These are phyloP conservation scores for Camptogramma bilineatum DNA, from an alignment of 2,888 invertebrate genomes.

Conservation along the genomic window DNA sequence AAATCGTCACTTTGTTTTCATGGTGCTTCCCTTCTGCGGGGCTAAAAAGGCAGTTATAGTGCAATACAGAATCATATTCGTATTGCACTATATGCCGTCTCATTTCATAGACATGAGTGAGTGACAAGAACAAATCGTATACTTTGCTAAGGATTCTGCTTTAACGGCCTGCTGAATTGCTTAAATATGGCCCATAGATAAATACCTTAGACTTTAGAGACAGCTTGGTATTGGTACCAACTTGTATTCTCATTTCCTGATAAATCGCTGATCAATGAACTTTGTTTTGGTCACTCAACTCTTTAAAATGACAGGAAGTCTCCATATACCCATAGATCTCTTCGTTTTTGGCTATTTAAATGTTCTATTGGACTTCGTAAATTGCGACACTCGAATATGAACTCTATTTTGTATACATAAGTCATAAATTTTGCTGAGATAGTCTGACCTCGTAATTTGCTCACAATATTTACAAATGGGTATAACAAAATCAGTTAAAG, in stretches of 20 bases:
- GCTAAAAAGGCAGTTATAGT: too few species aligned
- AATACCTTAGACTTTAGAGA: too few species aligned
- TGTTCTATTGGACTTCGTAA: not conserved
- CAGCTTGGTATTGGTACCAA: not conserved
- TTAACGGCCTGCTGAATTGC: too few species aligned
- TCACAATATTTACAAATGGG: constrained; percentile 20
- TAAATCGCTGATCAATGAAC: not conserved
- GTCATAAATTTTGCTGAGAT: not conserved
- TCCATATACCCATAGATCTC: not conserved
- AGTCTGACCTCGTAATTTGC: constrained; percentile 3
- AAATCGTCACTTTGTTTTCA: too few species aligned
- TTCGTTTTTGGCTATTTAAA: not conserved
- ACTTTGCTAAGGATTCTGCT: too few species aligned
- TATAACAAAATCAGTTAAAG: constrained; percentile 35
- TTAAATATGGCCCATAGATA: too few species aligned
- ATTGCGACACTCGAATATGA: constrained; percentile 2
- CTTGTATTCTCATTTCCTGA: not conserved
- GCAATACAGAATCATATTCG: too few species aligned
- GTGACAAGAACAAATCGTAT: too few species aligned
- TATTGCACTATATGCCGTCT: too few species aligned
- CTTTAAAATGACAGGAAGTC: constrained; percentile 1
- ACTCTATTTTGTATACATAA: constrained; percentile 2
- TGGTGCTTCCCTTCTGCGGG: too few species aligned
- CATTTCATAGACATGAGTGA: too few species aligned
- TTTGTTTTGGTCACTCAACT: not conserved